A percentile compares a stretch with the other conserved stretches of the same genome.
phyloP scores from a whole-genome alignment of 2,113 vertebrate genomes.

The Felis chaus region DNA sequence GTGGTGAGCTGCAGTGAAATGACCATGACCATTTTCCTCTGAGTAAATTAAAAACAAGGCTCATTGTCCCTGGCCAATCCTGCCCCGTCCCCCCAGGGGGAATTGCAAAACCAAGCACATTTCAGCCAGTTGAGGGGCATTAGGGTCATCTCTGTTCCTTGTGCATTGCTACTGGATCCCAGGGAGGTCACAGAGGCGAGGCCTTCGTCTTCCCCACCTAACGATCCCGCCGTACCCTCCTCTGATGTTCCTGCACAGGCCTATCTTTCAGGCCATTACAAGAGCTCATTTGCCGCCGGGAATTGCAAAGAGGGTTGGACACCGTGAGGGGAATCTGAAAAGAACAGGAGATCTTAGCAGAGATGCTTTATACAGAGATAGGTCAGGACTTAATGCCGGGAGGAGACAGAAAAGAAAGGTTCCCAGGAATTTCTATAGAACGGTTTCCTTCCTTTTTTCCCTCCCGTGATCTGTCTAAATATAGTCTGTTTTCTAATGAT shows the following conservation, averaged over 20 bases:
- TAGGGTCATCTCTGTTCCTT: background rate
- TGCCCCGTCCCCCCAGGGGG: background rate
- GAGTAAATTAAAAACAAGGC: background rate
- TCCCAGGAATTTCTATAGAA: background rate
- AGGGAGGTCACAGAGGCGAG: accelerated
- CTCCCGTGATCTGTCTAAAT: background rate
- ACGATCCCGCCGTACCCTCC: background rate
- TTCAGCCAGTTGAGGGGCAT: background rate
- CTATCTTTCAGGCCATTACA: background rate
- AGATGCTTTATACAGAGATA: background rate
- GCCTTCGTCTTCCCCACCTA: background rate
- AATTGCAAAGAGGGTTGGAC: slow-evolving; percentile 1
- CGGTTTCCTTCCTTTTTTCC: background rate
- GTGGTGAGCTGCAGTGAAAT: background rate
- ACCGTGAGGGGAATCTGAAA: slow-evolving; percentile 18
- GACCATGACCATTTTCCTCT: background rate
- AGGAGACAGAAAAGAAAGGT: background rate
- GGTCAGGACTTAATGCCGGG: background rate
- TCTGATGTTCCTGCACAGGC: background rate
- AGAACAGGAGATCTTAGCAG: background rate
- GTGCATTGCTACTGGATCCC: background rate
- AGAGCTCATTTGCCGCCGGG: background rate
- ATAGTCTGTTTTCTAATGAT: background rate
- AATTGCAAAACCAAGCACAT: background rate
- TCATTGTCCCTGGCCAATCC: background rate